phyloP scores from a whole-genome alignment of 1,140 invertebrate genomes.

The Halictus rubicundus region DNA sequence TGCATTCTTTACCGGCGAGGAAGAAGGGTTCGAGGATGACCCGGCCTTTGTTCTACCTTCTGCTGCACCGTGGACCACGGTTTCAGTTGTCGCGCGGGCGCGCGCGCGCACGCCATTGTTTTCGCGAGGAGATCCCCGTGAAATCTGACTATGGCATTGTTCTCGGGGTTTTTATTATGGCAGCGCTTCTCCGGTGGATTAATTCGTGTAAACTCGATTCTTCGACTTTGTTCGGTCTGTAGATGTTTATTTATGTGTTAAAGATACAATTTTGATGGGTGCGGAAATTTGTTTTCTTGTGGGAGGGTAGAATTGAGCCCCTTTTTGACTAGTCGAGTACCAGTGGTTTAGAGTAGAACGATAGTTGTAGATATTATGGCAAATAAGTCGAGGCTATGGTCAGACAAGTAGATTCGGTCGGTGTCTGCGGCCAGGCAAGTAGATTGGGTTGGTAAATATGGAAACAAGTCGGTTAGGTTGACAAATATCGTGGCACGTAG shows the following conservation, averaged over 20 bases:
- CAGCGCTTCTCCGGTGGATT: not conserved
- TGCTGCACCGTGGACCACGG: not conserved
- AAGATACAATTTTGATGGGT: too few relatives aligned
- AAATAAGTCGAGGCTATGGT: not conserved
- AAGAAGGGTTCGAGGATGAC: constrained; percentile 15
- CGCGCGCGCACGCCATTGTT: not conserved
- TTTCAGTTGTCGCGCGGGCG: not conserved
- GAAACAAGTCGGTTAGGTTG: too few relatives aligned
- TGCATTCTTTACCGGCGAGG: not conserved
- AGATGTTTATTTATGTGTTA: too few relatives aligned
- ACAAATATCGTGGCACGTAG: too few relatives aligned
- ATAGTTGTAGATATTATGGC: too few relatives aligned
- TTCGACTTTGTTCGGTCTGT: not conserved
- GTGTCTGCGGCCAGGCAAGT: too few relatives aligned
- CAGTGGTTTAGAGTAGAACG: too few relatives aligned
- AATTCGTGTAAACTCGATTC: not conserved
- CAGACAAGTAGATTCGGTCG: not conserved
- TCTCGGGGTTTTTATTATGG: not conserved
- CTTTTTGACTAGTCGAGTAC: too few relatives aligned
- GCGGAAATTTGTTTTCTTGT: too few relatives aligned
- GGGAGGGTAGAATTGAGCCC: too few relatives aligned
- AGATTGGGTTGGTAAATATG: too few relatives aligned
- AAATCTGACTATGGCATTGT: not conserved
- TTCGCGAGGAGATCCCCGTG: not conserved
- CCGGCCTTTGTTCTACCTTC: constrained; percentile 4